Conservation (phyloP, 1,140 invertebrate genomes). For the Littorina saxatilis region DNA sequence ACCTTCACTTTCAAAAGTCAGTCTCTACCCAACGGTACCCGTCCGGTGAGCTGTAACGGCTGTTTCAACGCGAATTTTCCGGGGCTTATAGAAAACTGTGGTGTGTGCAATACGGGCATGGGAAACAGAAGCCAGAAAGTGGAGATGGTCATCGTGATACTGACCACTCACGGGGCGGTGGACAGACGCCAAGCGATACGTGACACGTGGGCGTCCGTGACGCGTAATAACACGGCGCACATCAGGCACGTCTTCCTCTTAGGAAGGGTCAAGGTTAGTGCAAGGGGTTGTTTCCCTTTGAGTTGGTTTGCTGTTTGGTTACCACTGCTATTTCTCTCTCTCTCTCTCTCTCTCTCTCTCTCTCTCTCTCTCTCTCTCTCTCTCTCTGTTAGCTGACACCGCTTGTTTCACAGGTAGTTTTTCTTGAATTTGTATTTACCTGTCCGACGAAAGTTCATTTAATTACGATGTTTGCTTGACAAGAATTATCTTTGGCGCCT, state of each 20-base stretch:
- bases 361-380: too few species aligned
- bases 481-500: not conserved
- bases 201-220: constrained; percentile 44
- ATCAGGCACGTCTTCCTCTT: constrained; percentile 46
- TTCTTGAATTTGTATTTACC: not conserved
- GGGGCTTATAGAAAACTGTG: not conserved
- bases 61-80: not conserved
- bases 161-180: constrained; percentile 33
- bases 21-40: not conserved
- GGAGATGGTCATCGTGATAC: not conserved
- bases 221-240: constrained; percentile 46
- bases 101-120: not conserved
- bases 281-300: not conserved
- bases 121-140: not conserved
- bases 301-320: too few species aligned
- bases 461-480: too few species aligned
- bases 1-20: not conserved
- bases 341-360: too few species aligned
- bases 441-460: not conserved
- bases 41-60: not conserved
- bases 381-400: not conserved
- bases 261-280: constrained; percentile 16
- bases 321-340: too few species aligned
- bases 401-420: constrained; percentile 42
- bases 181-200: constrained; percentile 41